Conservation (phyloP, 2,888 invertebrate genomes). For the Amblyjoppa proteus region DNA sequence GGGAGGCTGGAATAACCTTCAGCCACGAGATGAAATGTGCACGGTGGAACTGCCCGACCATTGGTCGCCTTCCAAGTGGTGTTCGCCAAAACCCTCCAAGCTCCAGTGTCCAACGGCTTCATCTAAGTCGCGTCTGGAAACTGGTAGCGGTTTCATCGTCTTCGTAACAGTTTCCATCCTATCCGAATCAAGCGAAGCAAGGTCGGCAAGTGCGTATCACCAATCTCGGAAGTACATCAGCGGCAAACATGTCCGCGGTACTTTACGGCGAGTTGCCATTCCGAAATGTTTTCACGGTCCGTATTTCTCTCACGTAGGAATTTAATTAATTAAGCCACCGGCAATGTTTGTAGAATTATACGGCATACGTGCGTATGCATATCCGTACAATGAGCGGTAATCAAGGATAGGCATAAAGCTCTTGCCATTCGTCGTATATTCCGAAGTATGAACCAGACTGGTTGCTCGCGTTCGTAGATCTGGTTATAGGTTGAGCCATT, state of each 20-base stretch:
- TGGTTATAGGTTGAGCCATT: neutral
- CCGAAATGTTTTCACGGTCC: neutral
- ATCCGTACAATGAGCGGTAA: conserved; percentile 25
- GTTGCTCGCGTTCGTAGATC: conserved; percentile 3
- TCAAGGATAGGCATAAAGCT: conserved; percentile 9
- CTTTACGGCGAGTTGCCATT: neutral
- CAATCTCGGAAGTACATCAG: neutral
- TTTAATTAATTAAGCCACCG: conserved; percentile 27
- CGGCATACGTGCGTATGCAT: neutral
- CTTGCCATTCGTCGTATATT: conserved; percentile 18
- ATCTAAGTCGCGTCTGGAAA: neutral
- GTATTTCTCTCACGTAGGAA: conserved; percentile 4
- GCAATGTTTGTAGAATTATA: conserved; percentile 1
- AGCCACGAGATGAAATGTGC: neutral
- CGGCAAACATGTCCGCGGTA: neutral
- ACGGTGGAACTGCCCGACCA: neutral
- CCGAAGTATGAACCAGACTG: neutral
- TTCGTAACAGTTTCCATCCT: neutral
- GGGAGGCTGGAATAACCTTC: neutral
- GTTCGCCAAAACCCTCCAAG: neutral
- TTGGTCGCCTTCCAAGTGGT: neutral
- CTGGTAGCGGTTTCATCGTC: neutral
- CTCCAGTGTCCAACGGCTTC: neutral
- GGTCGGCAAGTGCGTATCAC: neutral
- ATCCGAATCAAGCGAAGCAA: neutral